Base-by-base conservation (phyloP, 2,113 vertebrate species). In the Gyps fulvus region DNA sequence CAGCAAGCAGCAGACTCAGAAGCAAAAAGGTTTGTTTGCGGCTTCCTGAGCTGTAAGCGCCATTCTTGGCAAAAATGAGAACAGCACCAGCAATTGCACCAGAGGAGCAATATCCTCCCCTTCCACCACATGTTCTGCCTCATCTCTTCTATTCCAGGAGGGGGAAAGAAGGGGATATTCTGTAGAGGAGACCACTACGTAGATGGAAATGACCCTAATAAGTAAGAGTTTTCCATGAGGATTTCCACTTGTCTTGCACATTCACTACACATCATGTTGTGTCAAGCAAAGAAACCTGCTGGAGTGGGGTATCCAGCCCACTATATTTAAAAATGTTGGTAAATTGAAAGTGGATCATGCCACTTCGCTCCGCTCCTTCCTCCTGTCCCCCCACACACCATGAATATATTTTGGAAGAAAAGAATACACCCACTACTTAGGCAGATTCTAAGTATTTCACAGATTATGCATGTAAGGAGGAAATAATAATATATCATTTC, bases 271-370 rank as follows among this genome's bases (percentile, higher is more conserved):
- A 54, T 3, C 7, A 17, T 9, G 9, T 13, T 45, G 22, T 22
- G 50, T 13, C 27, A 55, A 45, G 26, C 21, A 69, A 76, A 82
- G 10, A 85, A 69, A 52, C 34, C 36, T 79, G 43, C 52, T 50
- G 25, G 62, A 52, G 36, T 29, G 18, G 65, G 89, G 40, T 61
- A 74, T 8, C 34, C 84, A 86, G 23, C 18, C 78, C 42, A 47
- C 47, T 73, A 3, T 16, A 91, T 67, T 78, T 11, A n/a, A 94
- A 93, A 82, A 81, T 7, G 9, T 34, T 63, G 34, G 42, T 62
- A 95, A 85, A 93, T 55, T 79, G 76, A 84, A 84, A 94, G 83
- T 40, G 23, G 71, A 93, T 94, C 54, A 86, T 47, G 74, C 13
- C 70, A 70, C 42, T 77, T 86, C 25, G 16, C n/a, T 50, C 49